Evolutionary conservation across 2,888 invertebrate genomes (phyloP), one percentile per base, ranked within the genome.

Genomic region (Lacanobia wlatinum): DNA sequence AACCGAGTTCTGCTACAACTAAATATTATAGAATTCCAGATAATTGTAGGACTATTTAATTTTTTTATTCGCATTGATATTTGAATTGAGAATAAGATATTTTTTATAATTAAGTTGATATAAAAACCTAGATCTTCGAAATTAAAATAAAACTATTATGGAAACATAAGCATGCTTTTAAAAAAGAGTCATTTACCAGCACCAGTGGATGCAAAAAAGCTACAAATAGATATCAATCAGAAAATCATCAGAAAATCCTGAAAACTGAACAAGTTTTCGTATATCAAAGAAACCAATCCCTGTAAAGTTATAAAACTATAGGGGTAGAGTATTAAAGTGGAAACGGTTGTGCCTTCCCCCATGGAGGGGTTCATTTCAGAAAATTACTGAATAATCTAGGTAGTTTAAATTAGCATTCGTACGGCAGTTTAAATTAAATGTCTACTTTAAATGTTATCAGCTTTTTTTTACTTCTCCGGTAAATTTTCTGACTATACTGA

Each of bases 311-410:
- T 9, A 59, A 50, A 28, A 18, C 28, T 28, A 55, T 23, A 48
- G 18, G n/a, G 10, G 28, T 43, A n/a, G 18, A 46, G 18, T 8
- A 48, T 38, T 48, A 8, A 66, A 50, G 14, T 67, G 23, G 12
- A 53, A 56, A 28, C 60, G 23, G 34, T 61, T 60, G 68, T 52
- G 34, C 23, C 0, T 34, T 40, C 14, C 79, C 80, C 75, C 78
- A 80, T 67, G 75, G 34, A 34, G 34, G 48, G 2, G 43, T 52
- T 28, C 40, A 23, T 53, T 68, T 68, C 73, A 60, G 62, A 5
- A 43, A 76, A 69, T 69, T n/a, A 46, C 40, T 48, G 23, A 52
- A 64, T 53, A 43, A 34, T 28, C 28, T 28, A 28, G 28, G n/a
- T n/a, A n/a, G n/a, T n/a, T n/a, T n/a, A n/a, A n/a, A n/a, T n/a